Percentiles rank a stretch among this genome's conserved stretches.
These are phyloP conservation scores for Tamias sibiricus DNA, from an alignment of 2,113 vertebrate genomes.

Conservation along the genomic window DNA sequence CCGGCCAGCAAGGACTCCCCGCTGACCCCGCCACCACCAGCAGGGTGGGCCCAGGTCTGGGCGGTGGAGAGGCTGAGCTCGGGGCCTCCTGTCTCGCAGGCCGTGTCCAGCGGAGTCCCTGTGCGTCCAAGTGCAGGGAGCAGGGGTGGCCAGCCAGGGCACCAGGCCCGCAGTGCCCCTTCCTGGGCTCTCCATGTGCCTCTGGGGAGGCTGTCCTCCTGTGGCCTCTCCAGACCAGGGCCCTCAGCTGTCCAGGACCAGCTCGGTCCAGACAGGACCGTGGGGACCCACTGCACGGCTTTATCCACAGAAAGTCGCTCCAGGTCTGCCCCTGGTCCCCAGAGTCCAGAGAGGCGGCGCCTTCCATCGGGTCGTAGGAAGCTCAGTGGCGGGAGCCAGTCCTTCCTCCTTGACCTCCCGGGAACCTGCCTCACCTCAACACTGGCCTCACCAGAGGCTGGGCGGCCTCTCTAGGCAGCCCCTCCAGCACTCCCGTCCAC, in stretches of 20 bases:
- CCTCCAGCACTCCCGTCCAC: fast-evolving
- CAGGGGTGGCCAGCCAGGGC: no score
- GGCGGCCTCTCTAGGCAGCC: not conserved
- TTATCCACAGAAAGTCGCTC: not conserved
- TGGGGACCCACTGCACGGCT: not conserved
- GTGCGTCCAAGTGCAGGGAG: not conserved
- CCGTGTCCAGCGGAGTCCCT: no score
- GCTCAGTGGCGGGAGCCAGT: no score
- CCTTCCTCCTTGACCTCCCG: no score
- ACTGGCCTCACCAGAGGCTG: not conserved
- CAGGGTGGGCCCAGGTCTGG: not conserved
- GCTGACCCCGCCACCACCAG: not conserved
- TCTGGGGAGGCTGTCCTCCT: not conserved
- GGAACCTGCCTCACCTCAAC: not conserved
- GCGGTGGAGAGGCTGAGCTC: not conserved
- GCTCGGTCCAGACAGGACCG: not conserved
- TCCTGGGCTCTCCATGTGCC: no score
- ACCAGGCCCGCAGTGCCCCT: no score
- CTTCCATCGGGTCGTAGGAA: no score
- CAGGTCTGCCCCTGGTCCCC: not conserved
- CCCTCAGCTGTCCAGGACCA: not conserved
- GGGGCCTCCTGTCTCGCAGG: not conserved
- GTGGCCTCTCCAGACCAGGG: not conserved
- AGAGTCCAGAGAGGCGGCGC: not conserved
- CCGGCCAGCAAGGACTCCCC: no score